A percentile compares a stretch with the other conserved stretches of the same genome.
These are phyloP conservation scores for Brachionus rotundiformis DNA, from an alignment of 1,140 invertebrate species.

Conservation along the genomic window DNA sequence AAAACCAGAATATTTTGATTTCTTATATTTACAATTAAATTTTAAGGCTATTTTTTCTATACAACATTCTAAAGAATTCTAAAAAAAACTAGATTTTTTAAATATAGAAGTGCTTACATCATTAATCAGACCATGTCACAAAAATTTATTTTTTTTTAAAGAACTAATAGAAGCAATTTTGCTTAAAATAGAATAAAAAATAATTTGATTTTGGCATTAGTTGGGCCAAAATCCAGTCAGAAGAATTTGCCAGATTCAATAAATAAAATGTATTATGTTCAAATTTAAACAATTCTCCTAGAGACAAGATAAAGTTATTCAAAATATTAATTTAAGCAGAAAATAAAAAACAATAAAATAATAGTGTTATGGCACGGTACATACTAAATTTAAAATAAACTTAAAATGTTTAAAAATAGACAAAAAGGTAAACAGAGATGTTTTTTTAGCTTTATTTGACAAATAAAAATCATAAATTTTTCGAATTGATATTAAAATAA, in stretches of 20 bases:
- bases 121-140: neutral
- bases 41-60: neutral
- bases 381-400: neutral
- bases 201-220: neutral
- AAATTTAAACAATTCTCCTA: neutral
- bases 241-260: neutral
- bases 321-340: neutral
- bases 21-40: neutral
- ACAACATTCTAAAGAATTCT: neutral
- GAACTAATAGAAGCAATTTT: slow-evolving; percentile 8
- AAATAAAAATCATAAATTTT: neutral
- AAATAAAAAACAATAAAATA: neutral
- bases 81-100: slow-evolving; percentile 4
- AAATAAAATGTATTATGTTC: neutral
- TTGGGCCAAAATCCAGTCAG: neutral
- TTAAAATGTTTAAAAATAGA: neutral
- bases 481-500: neutral
- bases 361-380: neutral
- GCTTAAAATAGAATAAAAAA: neutral
- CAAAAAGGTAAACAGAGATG: neutral
- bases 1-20: slow-evolving; percentile 5
- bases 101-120: slow-evolving; percentile 3
- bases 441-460: neutral
- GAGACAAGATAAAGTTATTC: neutral
- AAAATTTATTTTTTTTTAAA: neutral